Conservation (phyloP, 2,113 vertebrate species). For the Cryptoleucopteryx plumbea region DNA sequence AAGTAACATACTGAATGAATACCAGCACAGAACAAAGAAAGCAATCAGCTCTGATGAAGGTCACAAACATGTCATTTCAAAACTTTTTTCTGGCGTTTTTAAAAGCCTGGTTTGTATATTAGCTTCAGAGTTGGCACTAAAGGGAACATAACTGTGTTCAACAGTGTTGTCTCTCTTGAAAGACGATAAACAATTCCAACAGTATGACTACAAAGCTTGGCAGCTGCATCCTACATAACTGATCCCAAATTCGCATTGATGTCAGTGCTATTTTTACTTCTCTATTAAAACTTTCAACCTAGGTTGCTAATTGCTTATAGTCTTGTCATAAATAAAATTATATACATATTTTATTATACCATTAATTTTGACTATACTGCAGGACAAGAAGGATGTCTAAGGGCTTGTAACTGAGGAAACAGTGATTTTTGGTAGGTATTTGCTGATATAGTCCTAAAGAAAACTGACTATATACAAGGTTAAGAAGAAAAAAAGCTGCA, state of each 20-base stretch:
- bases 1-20: background rate
- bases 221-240: background rate
- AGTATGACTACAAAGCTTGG: background rate
- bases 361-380: background rate
- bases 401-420: background rate
- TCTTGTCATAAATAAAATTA: background rate
- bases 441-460: rapidly evolving
- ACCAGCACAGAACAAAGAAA: background rate
- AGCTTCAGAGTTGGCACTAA: background rate
- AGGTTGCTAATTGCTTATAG: background rate
- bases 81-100: background rate
- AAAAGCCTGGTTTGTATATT: background rate
- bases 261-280: background rate
- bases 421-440: background rate
- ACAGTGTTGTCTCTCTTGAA: background rate
- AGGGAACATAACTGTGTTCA: background rate
- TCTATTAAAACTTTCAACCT: background rate
- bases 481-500: background rate
- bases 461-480: background rate
- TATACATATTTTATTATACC: background rate
- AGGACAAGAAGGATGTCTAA: background rate
- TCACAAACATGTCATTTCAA: background rate
- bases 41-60: background rate
- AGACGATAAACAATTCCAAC: background rate
- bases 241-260: background rate